These are phyloP conservation scores for Xylota segnis DNA, from an alignment of 2,888 invertebrate genomes.

Conservation along the genomic window DNA sequence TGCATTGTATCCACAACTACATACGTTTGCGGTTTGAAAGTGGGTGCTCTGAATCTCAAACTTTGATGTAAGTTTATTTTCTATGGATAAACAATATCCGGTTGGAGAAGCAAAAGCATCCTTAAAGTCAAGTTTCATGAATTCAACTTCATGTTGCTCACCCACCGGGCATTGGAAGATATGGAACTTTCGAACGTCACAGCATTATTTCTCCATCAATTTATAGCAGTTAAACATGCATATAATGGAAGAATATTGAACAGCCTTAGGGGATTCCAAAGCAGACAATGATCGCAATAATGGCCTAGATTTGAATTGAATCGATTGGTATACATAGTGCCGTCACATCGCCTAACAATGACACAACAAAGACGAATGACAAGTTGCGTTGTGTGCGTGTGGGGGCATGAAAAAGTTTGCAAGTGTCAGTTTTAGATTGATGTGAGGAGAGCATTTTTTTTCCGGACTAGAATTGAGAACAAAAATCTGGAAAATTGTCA, in stretches of 20 bases:
- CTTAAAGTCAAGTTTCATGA: neutral
- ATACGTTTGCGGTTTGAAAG: neutral
- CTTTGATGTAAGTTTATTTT: neutral
- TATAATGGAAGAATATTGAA: conserved; percentile 3
- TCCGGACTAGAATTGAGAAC: neutral
- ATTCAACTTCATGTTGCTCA: neutral
- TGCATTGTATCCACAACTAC: neutral
- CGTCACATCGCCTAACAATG: conserved; percentile 7
- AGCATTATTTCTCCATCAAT: conserved; percentile 9
- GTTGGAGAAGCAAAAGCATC: neutral
- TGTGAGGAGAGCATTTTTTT: neutral
- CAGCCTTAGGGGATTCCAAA: neutral
- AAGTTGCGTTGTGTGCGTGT: neutral
- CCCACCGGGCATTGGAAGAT: too few species aligned
- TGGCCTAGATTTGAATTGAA: conserved; percentile 36
- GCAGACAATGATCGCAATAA: conserved; percentile 28
- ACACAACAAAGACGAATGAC: conserved; percentile 5
- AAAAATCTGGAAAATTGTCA: neutral
- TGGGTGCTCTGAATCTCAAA: too few species aligned
- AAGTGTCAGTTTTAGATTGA: conserved; percentile 31
- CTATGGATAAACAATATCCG: neutral
- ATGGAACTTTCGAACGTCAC: neutral
- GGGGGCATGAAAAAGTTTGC: conserved; percentile 5
- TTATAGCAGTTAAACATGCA: conserved; percentile 34
- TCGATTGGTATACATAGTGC: neutral